Base-by-base conservation (phyloP, 2,888 invertebrate genomes). In the Sarcophaga rosellei region DNA sequence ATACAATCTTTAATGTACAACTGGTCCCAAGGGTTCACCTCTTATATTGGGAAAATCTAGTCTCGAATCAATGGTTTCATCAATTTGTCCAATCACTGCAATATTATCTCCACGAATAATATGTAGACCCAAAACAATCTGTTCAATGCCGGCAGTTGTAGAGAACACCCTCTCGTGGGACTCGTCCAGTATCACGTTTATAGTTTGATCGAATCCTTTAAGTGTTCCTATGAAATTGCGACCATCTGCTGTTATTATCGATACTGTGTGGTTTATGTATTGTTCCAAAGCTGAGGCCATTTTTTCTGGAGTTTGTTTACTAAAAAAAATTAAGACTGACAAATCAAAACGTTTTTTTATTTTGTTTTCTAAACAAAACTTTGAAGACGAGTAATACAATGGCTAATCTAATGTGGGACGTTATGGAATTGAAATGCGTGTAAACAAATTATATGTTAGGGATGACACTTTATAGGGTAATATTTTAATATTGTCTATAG, bases 141-240 rank as follows among this genome's bases (percentile, higher is more conserved):
- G 97, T 91, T 98, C 98, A 57, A 99, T 97, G 47, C 99, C 99
- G 89, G 97, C 95, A 1, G 96, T 95, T 12, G 97, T 96, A 72
- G 98, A 99, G 94, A 98, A 99, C n/a, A 99, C 99, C 90, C 99
- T 94, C 93, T 99, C 99, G 92, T 99, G 99, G 57, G 99, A 98
- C 93, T 99, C 99, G 92, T 99, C 99, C 88, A 99, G 94, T 90
- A 99, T 99, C 88, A 99, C 95, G 92, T 99, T 99, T 89, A 99
- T 98, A n/a, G 99, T 98, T 94, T 99, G 99, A 94, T 99, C 99
- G 93, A 99, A 99, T 47, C 99, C 99, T 93, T 99, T 99, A 87
- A 99, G 93, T 0, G 98, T 98, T 68, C 99, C 99, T 89, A 99
- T 97, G 92, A 99, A 99, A 93, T 98, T 98, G 89, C 99, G 95